These are phyloP conservation scores for Decapterus maruadsi DNA, from an alignment of 2,797 vertebrate species.

Conservation along the genomic window DNA sequence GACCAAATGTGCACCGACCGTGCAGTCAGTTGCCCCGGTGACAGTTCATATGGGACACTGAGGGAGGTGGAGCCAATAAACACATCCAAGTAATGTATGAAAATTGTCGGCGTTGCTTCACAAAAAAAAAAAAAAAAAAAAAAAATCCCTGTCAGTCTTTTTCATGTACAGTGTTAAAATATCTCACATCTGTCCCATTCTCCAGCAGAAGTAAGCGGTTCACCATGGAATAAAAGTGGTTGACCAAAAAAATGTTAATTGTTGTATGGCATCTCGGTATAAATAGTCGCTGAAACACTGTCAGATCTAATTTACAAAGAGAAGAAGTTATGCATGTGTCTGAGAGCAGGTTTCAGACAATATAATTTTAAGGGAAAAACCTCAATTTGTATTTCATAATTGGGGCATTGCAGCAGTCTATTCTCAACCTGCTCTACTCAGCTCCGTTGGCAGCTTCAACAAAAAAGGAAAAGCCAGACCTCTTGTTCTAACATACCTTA, in stretches of 20 bases:
- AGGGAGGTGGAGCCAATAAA: constrained; percentile 59
- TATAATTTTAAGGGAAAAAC: constrained; percentile 64
- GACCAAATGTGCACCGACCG: constrained; percentile 53
- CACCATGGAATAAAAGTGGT: constrained; percentile 84
- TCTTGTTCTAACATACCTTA: constrained; percentile 59
- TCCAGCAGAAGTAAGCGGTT: constrained; percentile 76
- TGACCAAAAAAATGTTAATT: constrained; percentile 85
- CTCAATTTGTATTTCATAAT: constrained; percentile 68
- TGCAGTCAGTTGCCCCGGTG: constrained; percentile 52
- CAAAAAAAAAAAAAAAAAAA: background rate
- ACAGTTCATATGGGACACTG: constrained; percentile 62
- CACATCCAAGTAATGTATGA: constrained; percentile 45
- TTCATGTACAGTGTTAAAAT: constrained; percentile 83
- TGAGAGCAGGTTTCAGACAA: constrained; percentile 56
- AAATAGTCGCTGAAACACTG: constrained; percentile 79
- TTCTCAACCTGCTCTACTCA: constrained; percentile 59
- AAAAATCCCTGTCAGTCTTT: constrained; percentile 57
- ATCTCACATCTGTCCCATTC: constrained; percentile 80
- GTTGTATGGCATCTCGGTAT: constrained; percentile 77
- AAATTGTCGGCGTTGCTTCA: constrained; percentile 43
- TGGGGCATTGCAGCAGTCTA: constrained; percentile 62
- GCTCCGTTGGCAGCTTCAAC: constrained; percentile 35
- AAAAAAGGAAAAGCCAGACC: constrained; percentile 27
- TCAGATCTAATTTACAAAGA: constrained; percentile 76
- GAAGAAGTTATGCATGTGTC: constrained; percentile 67